A percentile compares a stretch with the other conserved stretches of the same genome.
These are phyloP conservation scores for Agrilus mali DNA, from an alignment of 2,888 invertebrate species.

Conservation along the genomic window DNA sequence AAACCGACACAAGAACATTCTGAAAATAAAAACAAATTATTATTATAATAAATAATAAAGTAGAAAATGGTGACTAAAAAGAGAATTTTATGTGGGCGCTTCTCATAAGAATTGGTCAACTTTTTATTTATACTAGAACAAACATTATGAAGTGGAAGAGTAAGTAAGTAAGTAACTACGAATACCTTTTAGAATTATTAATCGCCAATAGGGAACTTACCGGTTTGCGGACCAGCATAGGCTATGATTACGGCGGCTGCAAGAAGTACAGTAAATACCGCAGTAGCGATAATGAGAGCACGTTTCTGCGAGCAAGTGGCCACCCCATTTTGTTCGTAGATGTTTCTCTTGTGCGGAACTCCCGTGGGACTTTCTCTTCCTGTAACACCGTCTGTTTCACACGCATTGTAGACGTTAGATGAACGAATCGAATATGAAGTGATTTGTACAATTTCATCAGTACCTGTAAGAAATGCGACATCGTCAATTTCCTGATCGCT, in stretches of 20 bases:
- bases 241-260: constrained; percentile 78
- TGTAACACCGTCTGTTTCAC: constrained; percentile 37
- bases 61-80: too few species aligned
- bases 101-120: too few species aligned
- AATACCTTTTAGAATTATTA: too few species aligned
- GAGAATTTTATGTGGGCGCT: too few species aligned
- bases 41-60: background rate
- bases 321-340: constrained; percentile 63
- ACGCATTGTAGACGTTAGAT: constrained; percentile 29
- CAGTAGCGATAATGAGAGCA: constrained; percentile 68
- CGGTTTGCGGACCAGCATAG: constrained; percentile 78
- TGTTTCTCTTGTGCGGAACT: constrained; percentile 46
- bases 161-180: too few species aligned
- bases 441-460: constrained; percentile 26
- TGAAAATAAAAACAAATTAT: constrained; percentile 26
- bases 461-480: constrained; percentile 84
- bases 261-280: constrained; percentile 69
- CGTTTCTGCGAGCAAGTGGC: constrained; percentile 80
- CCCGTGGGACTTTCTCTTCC: constrained; percentile 48
- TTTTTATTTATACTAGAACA: too few species aligned
- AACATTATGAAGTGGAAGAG: too few species aligned
- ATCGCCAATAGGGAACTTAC: constrained; percentile 35
- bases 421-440: constrained; percentile 19
- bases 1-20: constrained; percentile 60
- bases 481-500: constrained; percentile 88